Conservation (phyloP, 2,113 vertebrate genomes). For the Thalassarche chlororhynchos region DNA sequence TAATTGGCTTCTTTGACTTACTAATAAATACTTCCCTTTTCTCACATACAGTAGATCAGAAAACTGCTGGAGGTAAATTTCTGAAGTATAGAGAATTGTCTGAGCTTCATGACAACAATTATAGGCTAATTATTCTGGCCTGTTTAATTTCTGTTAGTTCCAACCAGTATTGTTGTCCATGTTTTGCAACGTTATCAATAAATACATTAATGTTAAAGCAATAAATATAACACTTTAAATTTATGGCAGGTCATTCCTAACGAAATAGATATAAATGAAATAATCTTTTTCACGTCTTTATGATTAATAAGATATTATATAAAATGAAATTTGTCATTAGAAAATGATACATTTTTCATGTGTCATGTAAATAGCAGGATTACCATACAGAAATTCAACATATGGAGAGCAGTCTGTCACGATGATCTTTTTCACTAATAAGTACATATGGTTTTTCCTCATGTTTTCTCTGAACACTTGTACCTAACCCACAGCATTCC, state of each 20-base stretch:
- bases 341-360: conserved; percentile 21
- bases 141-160: neutral
- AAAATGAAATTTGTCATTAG: conserved; percentile 11
- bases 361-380: conserved; percentile 20
- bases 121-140: neutral
- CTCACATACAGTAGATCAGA: neutral
- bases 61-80: conserved; percentile 1
- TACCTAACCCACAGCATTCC: conserved; percentile 39
- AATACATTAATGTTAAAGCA: neutral
- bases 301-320: neutral
- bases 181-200: neutral
- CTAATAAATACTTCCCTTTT: conserved; percentile 26
- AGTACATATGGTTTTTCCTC: conserved; percentile 39
- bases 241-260: neutral
- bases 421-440: conserved; percentile 60
- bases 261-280: neutral
- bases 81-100: neutral
- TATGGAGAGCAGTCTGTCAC: conserved; percentile 50
- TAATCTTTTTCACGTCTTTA: neutral
- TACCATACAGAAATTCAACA: conserved; percentile 10
- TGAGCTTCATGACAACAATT: neutral
- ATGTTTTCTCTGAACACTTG: conserved; percentile 44
- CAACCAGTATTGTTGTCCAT: neutral
- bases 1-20: conserved; percentile 6
- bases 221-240: neutral